Percentiles rank a stretch among this genome's conserved stretches.
These are phyloP conservation scores for Sisyra terminalis DNA, from an alignment of 2,888 invertebrate genomes.

Conservation along the genomic window DNA sequence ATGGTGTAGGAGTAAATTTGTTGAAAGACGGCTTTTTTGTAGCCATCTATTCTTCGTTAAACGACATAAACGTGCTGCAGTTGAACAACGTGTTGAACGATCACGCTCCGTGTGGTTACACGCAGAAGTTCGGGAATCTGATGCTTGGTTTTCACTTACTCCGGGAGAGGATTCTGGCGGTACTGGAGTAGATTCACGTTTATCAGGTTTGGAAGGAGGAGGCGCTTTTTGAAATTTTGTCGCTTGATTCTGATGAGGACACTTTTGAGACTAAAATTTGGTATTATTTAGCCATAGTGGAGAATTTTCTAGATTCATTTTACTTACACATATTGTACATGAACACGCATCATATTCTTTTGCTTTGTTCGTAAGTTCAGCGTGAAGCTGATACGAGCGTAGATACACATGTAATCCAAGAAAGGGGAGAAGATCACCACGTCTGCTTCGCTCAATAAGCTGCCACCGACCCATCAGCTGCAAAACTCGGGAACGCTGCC, in stretches of 20 bases:
- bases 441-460: constrained; percentile 27
- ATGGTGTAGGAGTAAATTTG: constrained; percentile 22
- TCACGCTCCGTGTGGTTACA: constrained; percentile 3
- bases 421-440: constrained; percentile 23
- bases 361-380: constrained; percentile 26
- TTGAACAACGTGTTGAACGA: constrained; percentile 12
- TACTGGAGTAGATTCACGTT: no score
- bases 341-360: constrained; percentile 23
- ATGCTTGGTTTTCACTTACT: no score
- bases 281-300: neutral
- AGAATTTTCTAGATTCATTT: neutral
- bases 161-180: no score
- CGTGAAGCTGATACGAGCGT: constrained; percentile 35
- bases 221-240: no score
- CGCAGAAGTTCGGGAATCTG: no score
- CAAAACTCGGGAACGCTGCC: constrained; percentile 46
- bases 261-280: neutral
- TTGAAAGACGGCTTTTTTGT: constrained; percentile 15
- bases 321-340: constrained; percentile 17
- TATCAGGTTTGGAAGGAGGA: no score
- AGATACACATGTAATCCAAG: constrained; percentile 32
- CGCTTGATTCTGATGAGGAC: no score
- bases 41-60: constrained; percentile 13
- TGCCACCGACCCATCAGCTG: constrained; percentile 46
- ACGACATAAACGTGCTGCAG: constrained; percentile 16